Percentiles rank a stretch among this genome's conserved stretches.
These are phyloP conservation scores for Lamproptera curius DNA, from an alignment of 2,888 invertebrate genomes.

Conservation along the genomic window DNA sequence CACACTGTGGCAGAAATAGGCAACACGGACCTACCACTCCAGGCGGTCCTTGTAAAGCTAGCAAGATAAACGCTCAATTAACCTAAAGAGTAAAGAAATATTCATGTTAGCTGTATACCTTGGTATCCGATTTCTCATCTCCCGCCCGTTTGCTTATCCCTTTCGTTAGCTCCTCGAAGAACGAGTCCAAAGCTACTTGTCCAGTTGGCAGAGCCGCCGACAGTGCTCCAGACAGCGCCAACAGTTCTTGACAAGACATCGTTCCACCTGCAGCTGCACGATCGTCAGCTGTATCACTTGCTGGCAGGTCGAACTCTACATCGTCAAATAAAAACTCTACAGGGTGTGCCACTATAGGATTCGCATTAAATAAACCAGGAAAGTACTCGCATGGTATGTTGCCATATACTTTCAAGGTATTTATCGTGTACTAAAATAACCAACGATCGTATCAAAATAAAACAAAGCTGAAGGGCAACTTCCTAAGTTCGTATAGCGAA, in stretches of 20 bases:
- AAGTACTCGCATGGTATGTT: constrained; percentile 20
- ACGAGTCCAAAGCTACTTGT: constrained; percentile 89
- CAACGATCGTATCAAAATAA: constrained; percentile 11
- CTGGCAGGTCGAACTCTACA: constrained; percentile 73
- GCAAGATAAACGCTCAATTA: too few species aligned
- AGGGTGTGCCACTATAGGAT: constrained; percentile 27
- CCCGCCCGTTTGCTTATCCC: constrained; percentile 78
- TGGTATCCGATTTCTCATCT: constrained; percentile 61
- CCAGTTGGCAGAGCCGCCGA: constrained; percentile 94
- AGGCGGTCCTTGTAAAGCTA: too few species aligned
- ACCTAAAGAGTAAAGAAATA: neutral
- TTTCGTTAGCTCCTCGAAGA: constrained; percentile 88
- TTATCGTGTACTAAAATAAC: constrained; percentile 12
- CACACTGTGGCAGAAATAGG: too few species aligned
- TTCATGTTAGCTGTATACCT: constrained; percentile 50
- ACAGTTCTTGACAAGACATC: constrained; percentile 92
- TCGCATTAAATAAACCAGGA: constrained; percentile 23
- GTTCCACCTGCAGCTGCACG: constrained; percentile 74
- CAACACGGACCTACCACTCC: too few species aligned
- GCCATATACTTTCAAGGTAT: constrained; percentile 24
- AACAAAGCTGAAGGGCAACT: constrained; percentile 3
- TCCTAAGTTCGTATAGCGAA: neutral
- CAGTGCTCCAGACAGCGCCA: constrained; percentile 94
- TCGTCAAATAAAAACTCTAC: constrained; percentile 43
- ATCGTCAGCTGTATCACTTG: constrained; percentile 65